Base-by-base conservation (phyloP, 2,888 invertebrate species). In the Nemotelus pantherinus region DNA sequence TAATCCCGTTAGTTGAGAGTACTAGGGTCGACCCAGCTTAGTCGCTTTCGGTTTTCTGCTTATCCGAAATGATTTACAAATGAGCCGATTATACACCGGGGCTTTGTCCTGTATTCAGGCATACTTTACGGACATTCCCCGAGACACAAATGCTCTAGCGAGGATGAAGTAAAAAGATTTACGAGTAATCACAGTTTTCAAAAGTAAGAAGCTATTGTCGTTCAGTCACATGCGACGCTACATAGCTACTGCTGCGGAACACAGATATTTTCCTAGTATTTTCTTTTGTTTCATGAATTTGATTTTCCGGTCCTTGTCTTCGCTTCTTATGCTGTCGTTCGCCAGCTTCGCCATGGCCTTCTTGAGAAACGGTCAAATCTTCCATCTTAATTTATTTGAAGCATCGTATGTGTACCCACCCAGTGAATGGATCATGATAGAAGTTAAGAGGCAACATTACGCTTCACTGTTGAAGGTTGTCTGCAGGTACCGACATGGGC, bases 261-360 rank as follows among this genome's bases (percentile, higher is more conserved):
- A n/a, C 70, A 41, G 41, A 70, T 70, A 50, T 45, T 70, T 55
- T 43, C 10, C 44, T 55, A 10, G 55, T 44, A 55, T 70, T 70
- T 70, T 53, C 70, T 41, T 70, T 70, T 55, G 41, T 70, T 57
- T 70, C 57, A 70, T 44, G 55, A 70, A 55, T 70, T 55, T 41
- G 53, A 55, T 55, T 70, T 70, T 55, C 70, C 7, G 55, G 55
- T 70, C 53, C 57, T 70, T 70, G 57, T 70, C 57, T 70, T 43
- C 44, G 53, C 3, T 41, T 68, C 48, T 68, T 68, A 50, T 68
- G 41, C 53, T 5, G 39, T 10, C 41, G 3, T 70, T 55, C 25
- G 25, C 25, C 25, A 25, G 25, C 25, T 25, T 25, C 25, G 25
- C 25, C 25, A 25, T 25, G 25, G 25, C 25, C 25, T 25, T 25